Evolutionary conservation across 2,888 invertebrate species (phyloP).

Genomic region (Noctua fimbriata): DNA sequence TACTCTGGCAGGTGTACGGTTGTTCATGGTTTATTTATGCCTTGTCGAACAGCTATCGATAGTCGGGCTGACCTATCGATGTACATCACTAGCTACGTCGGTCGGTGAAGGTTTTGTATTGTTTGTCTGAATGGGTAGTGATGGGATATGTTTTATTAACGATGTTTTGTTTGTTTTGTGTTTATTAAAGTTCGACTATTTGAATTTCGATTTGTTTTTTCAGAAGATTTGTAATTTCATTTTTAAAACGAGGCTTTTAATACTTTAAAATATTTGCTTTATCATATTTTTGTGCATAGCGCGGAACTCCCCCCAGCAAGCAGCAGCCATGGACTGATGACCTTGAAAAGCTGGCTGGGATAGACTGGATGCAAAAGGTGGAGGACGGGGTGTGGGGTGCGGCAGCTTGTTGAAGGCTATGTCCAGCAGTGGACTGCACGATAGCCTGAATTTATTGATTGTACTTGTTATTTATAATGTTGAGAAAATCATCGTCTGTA

Average conservation of each 20-base stretch:
- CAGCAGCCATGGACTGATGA: not conserved
- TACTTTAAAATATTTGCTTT: not conserved
- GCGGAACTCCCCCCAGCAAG: too few species aligned
- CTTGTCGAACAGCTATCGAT: slow-evolving; percentile 63
- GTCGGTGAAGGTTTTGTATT: slow-evolving; percentile 47
- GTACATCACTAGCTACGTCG: slow-evolving; percentile 59
- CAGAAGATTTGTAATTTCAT: too few species aligned
- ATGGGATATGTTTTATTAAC: slow-evolving; percentile 45
- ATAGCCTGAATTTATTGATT: not conserved
- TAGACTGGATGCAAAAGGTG: not conserved
- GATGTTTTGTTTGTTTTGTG: slow-evolving; percentile 20
- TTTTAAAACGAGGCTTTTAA: not conserved
- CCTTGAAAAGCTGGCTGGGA: not conserved
- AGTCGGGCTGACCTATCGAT: slow-evolving; percentile 62
- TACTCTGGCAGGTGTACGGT: slow-evolving; percentile 66
- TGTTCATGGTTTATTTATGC: slow-evolving; percentile 70
- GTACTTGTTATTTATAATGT: not conserved
- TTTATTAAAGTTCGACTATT: not conserved
- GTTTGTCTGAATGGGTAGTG: slow-evolving; percentile 40
- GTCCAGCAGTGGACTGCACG: not conserved
- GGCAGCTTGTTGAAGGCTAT: not conserved
- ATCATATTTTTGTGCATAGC: too few species aligned
- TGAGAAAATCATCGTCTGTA: not conserved
- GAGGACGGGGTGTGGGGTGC: not conserved
- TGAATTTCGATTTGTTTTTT: not conserved